Evolutionary conservation across 1,140 invertebrate genomes (phyloP), one percentile per base, ranked within the genome.

Genomic region (Apis cerana): DNA sequence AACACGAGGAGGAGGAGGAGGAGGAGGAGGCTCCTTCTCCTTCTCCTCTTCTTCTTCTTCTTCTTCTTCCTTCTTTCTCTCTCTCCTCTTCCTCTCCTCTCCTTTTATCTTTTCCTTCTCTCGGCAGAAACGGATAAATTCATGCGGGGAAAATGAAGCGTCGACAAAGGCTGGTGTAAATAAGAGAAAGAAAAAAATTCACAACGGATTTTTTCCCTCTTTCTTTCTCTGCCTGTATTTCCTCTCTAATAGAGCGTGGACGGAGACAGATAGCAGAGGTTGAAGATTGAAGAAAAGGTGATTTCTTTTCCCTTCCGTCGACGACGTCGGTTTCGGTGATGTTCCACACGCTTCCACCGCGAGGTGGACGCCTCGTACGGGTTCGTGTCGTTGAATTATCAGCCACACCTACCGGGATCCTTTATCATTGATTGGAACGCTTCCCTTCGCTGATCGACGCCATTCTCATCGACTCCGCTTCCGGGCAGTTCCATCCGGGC

Each of bases 391-490:
- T 78, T 56, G 61, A 75, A 58, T 80, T 75, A 43, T 43, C 33
- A 75, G 84, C 81, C 80, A 27, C 27, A 27, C 27, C 27, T 27
- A 76, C 76, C 27, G 81, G 76, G 54, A 75, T 71, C 85, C 86
- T 71, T 58, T 91, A 92, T 89, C 92, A 94, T 89, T 93, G 93
- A 84, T 90, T 92, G 77, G 92, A 89, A 69, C 84, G 90, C 74
- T 93, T 93, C 74, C 75, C 88, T 75, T 94, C 93, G 89, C 89
- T 93, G 81, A 93, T 92, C 74, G 92, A 92, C 75, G 91, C 89
- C 91, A 94, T 92, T 85, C 90, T 91, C 86, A 91, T 92, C 75
- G 92, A 90, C 84, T 93, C 92, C 68, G 90, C 80, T 84, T 92
- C 91, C 81, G 91, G 88, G 80, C 90, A 90, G 80, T 88, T 92